Evolutionary conservation across 1,140 invertebrate genomes (phyloP), one percentile per base, ranked within the genome.

Genomic region (Globodera rostochiensis): DNA sequence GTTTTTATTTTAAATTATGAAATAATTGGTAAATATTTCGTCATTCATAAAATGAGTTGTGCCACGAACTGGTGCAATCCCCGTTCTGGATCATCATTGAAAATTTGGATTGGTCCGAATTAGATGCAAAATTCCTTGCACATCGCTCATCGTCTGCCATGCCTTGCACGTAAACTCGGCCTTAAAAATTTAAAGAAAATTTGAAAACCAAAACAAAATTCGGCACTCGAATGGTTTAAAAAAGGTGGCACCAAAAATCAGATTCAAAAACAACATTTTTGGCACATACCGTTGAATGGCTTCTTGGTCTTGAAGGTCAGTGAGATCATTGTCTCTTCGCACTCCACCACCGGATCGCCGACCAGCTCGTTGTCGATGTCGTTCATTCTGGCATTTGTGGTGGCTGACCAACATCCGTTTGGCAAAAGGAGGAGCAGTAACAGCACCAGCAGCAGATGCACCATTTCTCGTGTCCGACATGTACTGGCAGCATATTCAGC

Each of bases 301-400:
- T 88, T 88, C 70, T 89, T 88, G 15, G 87, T 89, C 80, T 88
- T 88, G 74, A 88, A 88, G 4, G 88, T 88, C 19, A 88, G 53
- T 5, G 83, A 85, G 6, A 88, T 82, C 85, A 89, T 85, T 19
- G 82, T 87, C 73, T 85, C 84, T 73, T 85, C 85, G 46, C 84
- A 85, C 47, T 85, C 85, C 15, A 85, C 85, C 80, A 77, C 74
- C 45, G 87, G 87, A 53, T 88, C 86, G 46, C 77, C 87, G 25
- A 84, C 80, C 57, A 88, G 74, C 69, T 87, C 87, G 82, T 88
- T 88, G 80, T 88, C 87, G 47, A 87, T 88, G 8, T 36, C 69
- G 46, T 71, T 71, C 21, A 47, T 25, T 36, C 36, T 71, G 69
- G 46, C 69, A n/a, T 6, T 21, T 19, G 13, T 11, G 13, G 69